Conservation (phyloP, 1,140 invertebrate species). For the Drosophila baimaii region DNA sequence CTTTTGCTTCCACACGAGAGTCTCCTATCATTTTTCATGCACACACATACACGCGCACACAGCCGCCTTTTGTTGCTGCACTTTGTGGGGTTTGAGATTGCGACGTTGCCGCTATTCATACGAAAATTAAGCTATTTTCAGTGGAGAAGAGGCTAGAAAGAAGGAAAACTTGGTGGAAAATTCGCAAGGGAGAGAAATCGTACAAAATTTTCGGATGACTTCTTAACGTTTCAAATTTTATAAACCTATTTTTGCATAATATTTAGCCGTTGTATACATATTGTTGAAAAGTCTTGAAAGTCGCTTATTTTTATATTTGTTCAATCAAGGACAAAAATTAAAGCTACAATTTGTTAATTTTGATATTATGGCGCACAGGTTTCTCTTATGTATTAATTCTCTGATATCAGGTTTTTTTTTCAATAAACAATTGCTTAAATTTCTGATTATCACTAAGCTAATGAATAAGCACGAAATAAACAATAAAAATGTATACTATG, state of each 20-base stretch:
- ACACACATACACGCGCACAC: constrained; percentile 34
- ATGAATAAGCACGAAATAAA: constrained; percentile 10
- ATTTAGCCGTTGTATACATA: no score
- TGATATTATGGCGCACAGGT: constrained; percentile 2
- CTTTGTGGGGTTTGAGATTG: constrained; percentile 27
- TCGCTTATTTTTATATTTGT: neutral
- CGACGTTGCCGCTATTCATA: constrained; percentile 23
- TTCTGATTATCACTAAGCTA: constrained; percentile 12
- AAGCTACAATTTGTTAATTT: constrained; percentile 7
- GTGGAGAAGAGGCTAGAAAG: constrained; percentile 6
- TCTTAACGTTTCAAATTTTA: neutral
- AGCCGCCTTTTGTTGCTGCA: constrained; percentile 20
- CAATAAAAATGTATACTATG: no score
- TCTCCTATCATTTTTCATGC: constrained; percentile 75
- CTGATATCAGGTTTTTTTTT: constrained; percentile 9
- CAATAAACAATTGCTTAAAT: constrained; percentile 1
- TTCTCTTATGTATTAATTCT: constrained; percentile 3
- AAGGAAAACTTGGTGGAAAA: constrained; percentile 1
- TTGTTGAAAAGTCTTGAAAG: no score
- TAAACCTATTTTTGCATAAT: no score
- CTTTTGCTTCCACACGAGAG: constrained; percentile 15
- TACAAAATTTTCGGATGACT: neutral
- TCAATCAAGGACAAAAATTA: constrained; percentile 5
- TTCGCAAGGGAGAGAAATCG: neutral
- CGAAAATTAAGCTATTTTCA: constrained; percentile 32